These are phyloP conservation scores for Lomographa bimaculata DNA, from an alignment of 2,888 invertebrate species.

Conservation along the genomic window DNA sequence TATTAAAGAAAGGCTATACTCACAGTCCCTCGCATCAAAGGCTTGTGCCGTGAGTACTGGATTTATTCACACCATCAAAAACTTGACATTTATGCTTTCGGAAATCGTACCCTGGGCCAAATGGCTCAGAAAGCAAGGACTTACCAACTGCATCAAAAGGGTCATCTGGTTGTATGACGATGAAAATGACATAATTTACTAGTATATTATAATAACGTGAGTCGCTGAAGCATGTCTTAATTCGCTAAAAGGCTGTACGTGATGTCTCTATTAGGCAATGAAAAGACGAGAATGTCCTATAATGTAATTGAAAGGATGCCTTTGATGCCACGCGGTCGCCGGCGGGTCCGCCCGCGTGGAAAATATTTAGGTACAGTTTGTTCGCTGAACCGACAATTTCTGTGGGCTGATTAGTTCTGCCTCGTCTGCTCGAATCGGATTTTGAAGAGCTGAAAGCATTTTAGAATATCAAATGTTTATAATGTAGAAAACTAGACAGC, in stretches of 20 bases:
- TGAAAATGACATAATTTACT: constrained; percentile 28
- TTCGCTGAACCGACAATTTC: constrained; percentile 39
- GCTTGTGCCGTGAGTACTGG: too few species aligned
- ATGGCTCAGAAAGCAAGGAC: too few species aligned
- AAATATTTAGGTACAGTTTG: constrained; percentile 46
- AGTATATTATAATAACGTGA: constrained; percentile 6
- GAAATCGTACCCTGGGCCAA: too few species aligned
- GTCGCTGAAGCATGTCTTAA: constrained; percentile 17
- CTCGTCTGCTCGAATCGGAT: constrained; percentile 21
- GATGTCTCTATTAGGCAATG: constrained; percentile 23
- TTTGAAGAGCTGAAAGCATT: constrained; percentile 19
- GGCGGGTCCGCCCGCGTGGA: constrained; percentile 38
- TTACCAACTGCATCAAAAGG: too few species aligned
- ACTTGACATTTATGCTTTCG: too few species aligned
- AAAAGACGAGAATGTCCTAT: constrained; percentile 25
- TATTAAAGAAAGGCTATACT: too few species aligned
- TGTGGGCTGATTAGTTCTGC: constrained; percentile 34
- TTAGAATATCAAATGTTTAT: constrained; percentile 12
- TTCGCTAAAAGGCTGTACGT: constrained; percentile 27
- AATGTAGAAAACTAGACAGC: too few species aligned
- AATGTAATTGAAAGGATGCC: constrained; percentile 36
- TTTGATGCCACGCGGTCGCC: constrained; percentile 42
- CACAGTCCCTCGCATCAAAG: too few species aligned
- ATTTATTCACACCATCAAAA: too few species aligned
- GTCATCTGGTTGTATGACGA: too few species aligned